Conservation (phyloP, 1,140 invertebrate genomes). For the Bombus affinis region DNA sequence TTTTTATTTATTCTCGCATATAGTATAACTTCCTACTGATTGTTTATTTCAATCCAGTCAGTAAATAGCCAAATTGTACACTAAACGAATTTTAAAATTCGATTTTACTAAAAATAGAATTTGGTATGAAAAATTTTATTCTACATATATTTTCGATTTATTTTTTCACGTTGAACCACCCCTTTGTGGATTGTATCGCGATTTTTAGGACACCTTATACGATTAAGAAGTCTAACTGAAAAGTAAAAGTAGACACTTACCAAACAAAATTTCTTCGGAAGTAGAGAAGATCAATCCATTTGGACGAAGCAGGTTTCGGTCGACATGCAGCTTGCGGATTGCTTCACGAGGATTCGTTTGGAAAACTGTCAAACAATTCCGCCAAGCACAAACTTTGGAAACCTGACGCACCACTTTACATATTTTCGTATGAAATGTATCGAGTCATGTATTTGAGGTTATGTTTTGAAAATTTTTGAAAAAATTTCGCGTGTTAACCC, state of each 20-base stretch:
- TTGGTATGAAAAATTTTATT: no score
- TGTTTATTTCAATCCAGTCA: no score
- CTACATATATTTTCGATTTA: no score
- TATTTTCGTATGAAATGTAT: not conserved
- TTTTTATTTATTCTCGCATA: no score
- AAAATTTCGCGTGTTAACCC: not conserved
- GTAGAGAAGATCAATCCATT: constrained; percentile 15
- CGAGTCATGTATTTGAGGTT: no score
- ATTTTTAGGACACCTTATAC: not conserved
- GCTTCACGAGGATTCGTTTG: not conserved
- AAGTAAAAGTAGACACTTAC: constrained; percentile 23
- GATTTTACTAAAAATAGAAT: no score
- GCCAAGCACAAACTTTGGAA: not conserved
- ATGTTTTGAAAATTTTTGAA: not conserved
- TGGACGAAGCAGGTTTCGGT: not conserved
- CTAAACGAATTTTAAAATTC: no score
- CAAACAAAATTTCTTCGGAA: constrained; percentile 12
- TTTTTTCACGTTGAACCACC: no score
- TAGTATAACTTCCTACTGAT: no score
- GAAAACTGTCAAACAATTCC: constrained; percentile 23
- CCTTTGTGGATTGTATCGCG: not conserved
- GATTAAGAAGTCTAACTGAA: not conserved
- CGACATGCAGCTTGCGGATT: not conserved
- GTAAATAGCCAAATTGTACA: no score
- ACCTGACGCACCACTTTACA: not conserved